Conservation (phyloP, 1,140 invertebrate species). For the Drosophila neocordata region DNA sequence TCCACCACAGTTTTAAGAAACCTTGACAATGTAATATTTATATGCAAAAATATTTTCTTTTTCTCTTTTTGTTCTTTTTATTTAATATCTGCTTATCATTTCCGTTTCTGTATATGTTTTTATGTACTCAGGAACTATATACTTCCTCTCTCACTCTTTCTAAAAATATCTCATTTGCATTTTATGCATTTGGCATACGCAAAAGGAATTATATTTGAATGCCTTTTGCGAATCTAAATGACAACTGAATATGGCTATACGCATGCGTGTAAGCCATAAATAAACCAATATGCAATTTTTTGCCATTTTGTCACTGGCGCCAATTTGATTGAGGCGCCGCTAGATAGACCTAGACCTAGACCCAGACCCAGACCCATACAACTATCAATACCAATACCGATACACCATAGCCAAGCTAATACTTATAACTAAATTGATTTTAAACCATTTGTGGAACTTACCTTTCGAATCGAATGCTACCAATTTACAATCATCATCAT, state of each 20-base stretch:
- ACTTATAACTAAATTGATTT: no score
- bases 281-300: conserved; percentile 37
- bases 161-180: background rate
- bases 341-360: background rate
- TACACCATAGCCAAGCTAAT: no score
- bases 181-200: conserved; percentile 6
- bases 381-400: background rate
- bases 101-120: conserved; percentile 34
- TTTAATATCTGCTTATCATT: conserved; percentile 53
- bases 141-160: background rate
- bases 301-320: conserved; percentile 42
- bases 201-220: background rate
- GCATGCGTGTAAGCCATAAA: conserved; percentile 72
- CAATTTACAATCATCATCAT: conserved; percentile 85
- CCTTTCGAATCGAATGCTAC: conserved; percentile 90
- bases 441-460: conserved; percentile 79
- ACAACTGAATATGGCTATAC: conserved; percentile 42
- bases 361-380: background rate
- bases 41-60: conserved; percentile 6
- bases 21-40: conserved; percentile 44
- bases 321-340: conserved; percentile 24
- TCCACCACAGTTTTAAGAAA: background rate
- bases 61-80: background rate
- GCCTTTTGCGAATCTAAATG: conserved; percentile 47
- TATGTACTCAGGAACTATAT: conserved; percentile 50